phyloP scores from a whole-genome alignment of 2,888 invertebrate species.

The Polia nebulosa region DNA sequence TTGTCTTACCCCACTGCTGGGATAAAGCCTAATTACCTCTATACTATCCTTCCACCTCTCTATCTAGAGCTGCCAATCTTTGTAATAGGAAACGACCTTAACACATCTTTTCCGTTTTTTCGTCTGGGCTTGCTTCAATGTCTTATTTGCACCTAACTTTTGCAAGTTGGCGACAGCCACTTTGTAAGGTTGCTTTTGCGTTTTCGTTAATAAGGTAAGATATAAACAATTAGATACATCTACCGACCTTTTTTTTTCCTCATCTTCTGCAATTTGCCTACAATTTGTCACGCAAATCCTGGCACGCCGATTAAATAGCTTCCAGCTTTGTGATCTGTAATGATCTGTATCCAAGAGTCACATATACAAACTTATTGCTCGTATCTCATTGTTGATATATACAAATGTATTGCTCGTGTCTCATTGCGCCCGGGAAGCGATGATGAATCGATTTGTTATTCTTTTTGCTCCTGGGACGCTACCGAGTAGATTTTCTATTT shows the following conservation, averaged over 20 bases:
- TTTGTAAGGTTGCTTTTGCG: too few species aligned
- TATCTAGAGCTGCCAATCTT: too few species aligned
- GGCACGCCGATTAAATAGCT: conserved; percentile 34
- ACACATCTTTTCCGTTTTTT: too few species aligned
- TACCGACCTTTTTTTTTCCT: background rate
- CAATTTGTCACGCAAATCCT: background rate
- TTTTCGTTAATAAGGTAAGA: too few species aligned
- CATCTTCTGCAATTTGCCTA: background rate
- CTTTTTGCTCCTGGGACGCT: conserved; percentile 15
- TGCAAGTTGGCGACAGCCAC: too few species aligned
- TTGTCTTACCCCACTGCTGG: background rate
- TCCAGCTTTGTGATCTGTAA: conserved; percentile 46
- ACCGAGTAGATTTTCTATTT: conserved; percentile 21
- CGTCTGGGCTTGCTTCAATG: too few species aligned
- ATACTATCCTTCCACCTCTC: too few species aligned
- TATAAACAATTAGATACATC: too few species aligned
- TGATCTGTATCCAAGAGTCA: conserved; percentile 37
- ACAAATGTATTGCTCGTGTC: conserved; percentile 20
- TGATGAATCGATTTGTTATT: conserved; percentile 45
- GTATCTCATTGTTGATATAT: conserved; percentile 8
- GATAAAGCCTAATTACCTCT: background rate
- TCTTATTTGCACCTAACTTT: too few species aligned
- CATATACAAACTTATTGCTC: conserved; percentile 36
- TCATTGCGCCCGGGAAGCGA: conserved; percentile 24
- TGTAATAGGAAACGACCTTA: too few species aligned